phyloP scores from a whole-genome alignment of 1,140 invertebrate species.

The Bombus superbus region DNA sequence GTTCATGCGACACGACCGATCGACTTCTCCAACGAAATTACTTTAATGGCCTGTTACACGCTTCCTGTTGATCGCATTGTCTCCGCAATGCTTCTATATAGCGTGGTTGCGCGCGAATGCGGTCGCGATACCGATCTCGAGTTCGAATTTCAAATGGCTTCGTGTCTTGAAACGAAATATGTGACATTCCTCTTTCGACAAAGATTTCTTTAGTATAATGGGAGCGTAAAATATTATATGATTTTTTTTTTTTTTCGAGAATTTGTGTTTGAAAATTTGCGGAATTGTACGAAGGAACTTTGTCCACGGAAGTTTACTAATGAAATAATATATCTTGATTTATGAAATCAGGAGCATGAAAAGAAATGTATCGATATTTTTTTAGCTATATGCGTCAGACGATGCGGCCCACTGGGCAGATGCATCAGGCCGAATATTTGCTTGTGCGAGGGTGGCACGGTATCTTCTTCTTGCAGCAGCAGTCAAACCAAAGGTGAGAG shows the following conservation, averaged over 20 bases:
- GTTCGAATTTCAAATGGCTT: background rate
- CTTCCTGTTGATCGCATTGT: constrained; percentile 68
- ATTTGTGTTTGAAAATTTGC: background rate
- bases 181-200: background rate
- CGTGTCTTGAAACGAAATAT: background rate
- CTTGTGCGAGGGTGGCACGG: constrained; percentile 87
- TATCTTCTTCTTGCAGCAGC: constrained; percentile 82
- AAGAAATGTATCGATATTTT: constrained; percentile 36
- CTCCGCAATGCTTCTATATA: background rate
- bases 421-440: constrained; percentile 94
- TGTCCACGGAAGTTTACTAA: background rate
- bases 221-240: background rate
- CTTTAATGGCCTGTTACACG: constrained; percentile 67
- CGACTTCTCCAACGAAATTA: constrained; percentile 56
- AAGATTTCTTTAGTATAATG: background rate
- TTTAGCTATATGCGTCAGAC: constrained; percentile 89
- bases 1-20: constrained; percentile 57
- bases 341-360: too few species aligned
- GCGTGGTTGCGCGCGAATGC: constrained; percentile 22
- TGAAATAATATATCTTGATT: background rate
- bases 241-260: background rate
- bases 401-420: constrained; percentile 87
- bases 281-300: background rate
- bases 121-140: background rate
- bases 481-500: constrained; percentile 62